A percentile compares a stretch with the other conserved stretches of the same genome.
These are phyloP conservation scores for Nasonia longicornis DNA, from an alignment of 1,140 invertebrate species.

Conservation along the genomic window DNA sequence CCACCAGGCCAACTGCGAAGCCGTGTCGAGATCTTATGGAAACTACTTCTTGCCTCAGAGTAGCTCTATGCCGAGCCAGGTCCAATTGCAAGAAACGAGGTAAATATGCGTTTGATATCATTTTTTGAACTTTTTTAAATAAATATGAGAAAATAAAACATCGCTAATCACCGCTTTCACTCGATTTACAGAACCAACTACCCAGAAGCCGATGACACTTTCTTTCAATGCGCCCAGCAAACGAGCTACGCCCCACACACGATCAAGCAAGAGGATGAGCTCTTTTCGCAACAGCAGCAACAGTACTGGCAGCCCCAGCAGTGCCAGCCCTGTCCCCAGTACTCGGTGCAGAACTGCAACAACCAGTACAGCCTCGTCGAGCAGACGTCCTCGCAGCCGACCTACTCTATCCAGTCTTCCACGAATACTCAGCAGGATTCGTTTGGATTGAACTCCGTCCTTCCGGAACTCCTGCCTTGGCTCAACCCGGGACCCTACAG, in stretches of 20 bases:
- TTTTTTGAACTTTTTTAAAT: too few species aligned
- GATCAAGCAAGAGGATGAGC: neutral
- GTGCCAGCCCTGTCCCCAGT: neutral
- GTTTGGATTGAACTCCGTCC: neutral
- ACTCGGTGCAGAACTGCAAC: neutral
- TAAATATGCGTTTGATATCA: neutral
- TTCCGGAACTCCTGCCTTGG: slow-evolving; percentile 10
- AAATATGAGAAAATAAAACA: neutral
- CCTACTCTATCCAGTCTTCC: neutral
- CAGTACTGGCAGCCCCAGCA: neutral
- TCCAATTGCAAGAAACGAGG: slow-evolving; percentile 7
- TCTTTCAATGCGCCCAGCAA: neutral
- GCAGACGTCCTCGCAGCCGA: neutral
- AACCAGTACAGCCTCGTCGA: neutral
- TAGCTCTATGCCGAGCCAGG: neutral
- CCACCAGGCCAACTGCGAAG: neutral
- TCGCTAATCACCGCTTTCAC: neutral
- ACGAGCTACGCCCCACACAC: neutral
- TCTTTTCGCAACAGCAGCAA: neutral
- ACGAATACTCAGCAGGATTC: neutral
- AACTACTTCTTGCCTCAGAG: neutral
- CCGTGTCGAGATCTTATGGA: neutral
- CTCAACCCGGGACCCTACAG: neutral
- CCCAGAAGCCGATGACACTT: neutral
- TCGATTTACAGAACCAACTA: slow-evolving; percentile 30